Evolutionary conservation across 2,888 invertebrate species (phyloP).

Genomic region (Nephrotoma flavescens): DNA sequence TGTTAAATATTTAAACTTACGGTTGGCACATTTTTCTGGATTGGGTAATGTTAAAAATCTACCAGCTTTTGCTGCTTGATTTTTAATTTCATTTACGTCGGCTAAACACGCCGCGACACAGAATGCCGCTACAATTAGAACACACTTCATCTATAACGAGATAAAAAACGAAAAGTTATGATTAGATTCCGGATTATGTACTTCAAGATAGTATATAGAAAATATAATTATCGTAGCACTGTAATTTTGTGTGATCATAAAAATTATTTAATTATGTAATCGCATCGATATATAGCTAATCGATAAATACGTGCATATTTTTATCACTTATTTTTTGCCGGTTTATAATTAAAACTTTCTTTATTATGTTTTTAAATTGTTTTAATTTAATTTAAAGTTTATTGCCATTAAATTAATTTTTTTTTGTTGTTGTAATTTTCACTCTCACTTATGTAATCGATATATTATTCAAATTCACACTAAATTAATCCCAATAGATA

Average conservation of each 20-base stretch:
- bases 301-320: not conserved
- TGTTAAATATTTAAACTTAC: constrained; percentile 42
- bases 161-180: constrained; percentile 3
- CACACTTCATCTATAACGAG: constrained; percentile 52
- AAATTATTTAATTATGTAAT: not conserved
- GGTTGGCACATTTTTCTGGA: constrained; percentile 67
- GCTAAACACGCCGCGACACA: constrained; percentile 42
- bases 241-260: not conserved
- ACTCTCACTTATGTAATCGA: not conserved
- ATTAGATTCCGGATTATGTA: not conserved
- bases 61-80: constrained; percentile 59
- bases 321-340: not conserved
- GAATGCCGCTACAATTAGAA: constrained; percentile 41
- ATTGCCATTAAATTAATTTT: not conserved
- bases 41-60: constrained; percentile 69
- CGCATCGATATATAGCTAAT: not conserved
- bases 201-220: not conserved
- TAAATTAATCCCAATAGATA: not conserved
- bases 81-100: constrained; percentile 40
- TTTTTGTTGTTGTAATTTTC: not conserved
- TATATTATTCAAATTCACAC: not conserved
- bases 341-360: not conserved
- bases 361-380: not conserved
- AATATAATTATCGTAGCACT: not conserved
- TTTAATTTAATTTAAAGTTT: not conserved